Base-by-base conservation (phyloP, 1,140 invertebrate species). In the Trichonephila clavata region DNA sequence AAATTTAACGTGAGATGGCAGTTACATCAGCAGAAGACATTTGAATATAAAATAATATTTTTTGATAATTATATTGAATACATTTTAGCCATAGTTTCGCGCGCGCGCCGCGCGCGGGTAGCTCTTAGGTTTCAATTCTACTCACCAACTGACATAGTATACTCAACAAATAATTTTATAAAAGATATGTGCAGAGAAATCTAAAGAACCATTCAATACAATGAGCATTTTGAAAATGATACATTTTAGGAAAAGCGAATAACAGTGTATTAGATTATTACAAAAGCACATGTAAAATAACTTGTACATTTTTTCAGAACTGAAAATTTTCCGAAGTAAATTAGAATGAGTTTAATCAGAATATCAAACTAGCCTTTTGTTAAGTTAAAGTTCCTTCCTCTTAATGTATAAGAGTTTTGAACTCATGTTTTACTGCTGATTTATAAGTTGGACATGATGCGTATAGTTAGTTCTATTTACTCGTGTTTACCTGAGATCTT, bases 51-150 rank as follows among this genome's bases (percentile, higher is more conserved):
- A 63, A 63, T 63, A 21, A 63, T 20, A 63, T 63, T 63, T 63
- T 63, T 63, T 63, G 16, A 63, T 20, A 63, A 63, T 20, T 21
- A 21, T 63, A 21, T 18, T 20, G 0, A 63, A 63, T 63, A 63
- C 16, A 63, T 63, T 63, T 63, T 21, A 63, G 21, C 61, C 21
- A 63, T 63, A 63, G 61, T 63, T 63, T 63, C 21, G 61, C 32
- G 32, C 32, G 32, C 32, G 32, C 32, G 32, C 32, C 32, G 32
- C 32, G 2, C 32, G 32, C 16, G 61, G 61, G 61, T 16, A 63
- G 61, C 61, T 63, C 61, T 63, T 63, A 63, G 61, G 61, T 63
- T 63, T 63, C 61, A 63, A 63, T 63, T 63, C 61, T 63, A 63
- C 61, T 63, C 61, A 63, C 61, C 61, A 63, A 18, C 61, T 20